Conservation (phyloP, 1,140 invertebrate genomes). For the Phthorimaea operculella region DNA sequence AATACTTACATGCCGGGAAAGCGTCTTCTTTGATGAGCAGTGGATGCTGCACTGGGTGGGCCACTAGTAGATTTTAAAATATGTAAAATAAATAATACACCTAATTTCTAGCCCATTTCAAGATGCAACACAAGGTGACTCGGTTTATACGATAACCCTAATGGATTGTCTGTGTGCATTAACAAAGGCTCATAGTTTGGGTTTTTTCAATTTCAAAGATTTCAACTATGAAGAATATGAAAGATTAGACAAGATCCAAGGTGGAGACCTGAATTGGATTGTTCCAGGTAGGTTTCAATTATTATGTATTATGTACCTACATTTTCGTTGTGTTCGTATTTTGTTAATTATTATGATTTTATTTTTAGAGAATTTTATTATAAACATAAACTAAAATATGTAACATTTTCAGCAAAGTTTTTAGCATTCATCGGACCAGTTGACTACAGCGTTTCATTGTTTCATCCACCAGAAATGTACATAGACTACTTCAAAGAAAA, state of each 20-base stretch:
- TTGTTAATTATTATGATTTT: no score
- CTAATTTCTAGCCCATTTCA: no score
- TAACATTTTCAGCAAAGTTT: slow-evolving; percentile 76
- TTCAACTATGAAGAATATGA: slow-evolving; percentile 97
- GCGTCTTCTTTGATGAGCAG: no score
- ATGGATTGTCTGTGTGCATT: slow-evolving; percentile 89
- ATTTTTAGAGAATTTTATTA: no score
- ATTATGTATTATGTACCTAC: neutral
- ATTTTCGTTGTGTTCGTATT: neutral
- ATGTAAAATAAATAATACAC: no score
- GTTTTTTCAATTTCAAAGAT: slow-evolving; percentile 94
- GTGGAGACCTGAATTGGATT: slow-evolving; percentile 99
- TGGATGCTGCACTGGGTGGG: no score
- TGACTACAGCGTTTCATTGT: slow-evolving; percentile 83
- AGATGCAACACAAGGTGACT: slow-evolving; percentile 27
- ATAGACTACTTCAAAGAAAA: slow-evolving; percentile 93
- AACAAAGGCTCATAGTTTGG: slow-evolving; percentile 83
- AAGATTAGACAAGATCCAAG: slow-evolving; percentile 88
- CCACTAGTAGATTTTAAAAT: no score
- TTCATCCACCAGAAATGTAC: slow-evolving; percentile 94
- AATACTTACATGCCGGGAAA: no score
- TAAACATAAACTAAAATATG: no score
- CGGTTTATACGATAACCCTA: slow-evolving; percentile 83
- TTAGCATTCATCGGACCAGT: slow-evolving; percentile 97
- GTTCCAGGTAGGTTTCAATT: slow-evolving; percentile 76